Percentiles rank a stretch among this genome's conserved stretches.
phyloP scores from a whole-genome alignment of 2,888 invertebrate species.

The Tiliacea aurago region DNA sequence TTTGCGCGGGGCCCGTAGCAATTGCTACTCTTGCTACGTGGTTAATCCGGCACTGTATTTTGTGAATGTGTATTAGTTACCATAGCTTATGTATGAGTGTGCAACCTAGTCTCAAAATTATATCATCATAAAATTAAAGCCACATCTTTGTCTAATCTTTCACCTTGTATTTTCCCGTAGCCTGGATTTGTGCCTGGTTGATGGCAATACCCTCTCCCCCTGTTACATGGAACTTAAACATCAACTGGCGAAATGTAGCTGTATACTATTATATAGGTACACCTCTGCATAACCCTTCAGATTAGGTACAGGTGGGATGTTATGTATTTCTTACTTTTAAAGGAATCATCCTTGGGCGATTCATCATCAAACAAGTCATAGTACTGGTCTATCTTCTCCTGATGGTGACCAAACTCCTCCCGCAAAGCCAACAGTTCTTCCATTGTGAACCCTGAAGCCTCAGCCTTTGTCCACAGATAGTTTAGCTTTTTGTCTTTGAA shows the following conservation, averaged over 20 bases:
- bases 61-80: background rate
- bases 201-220: background rate
- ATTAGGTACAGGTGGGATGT: background rate
- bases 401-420: slow-evolving; percentile 97
- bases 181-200: too few relatives aligned
- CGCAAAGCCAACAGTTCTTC: slow-evolving; percentile 95
- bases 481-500: slow-evolving; percentile 97
- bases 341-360: slow-evolving; percentile 89
- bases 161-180: too few relatives aligned
- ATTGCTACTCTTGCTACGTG: too few relatives aligned
- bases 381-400: slow-evolving; percentile 97
- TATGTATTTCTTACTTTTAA: slow-evolving; percentile 90
- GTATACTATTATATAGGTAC: too few relatives aligned
- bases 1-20: too few relatives aligned
- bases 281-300: background rate
- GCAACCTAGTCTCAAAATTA: background rate
- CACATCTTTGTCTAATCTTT: background rate
- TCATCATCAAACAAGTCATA: slow-evolving; percentile 94
- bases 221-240: background rate
- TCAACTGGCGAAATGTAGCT: too few relatives aligned
- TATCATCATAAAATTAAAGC: background rate
- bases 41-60: too few relatives aligned
- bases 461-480: slow-evolving; percentile 97
- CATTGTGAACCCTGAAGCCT: slow-evolving; percentile 95
- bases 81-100: background rate